Evolutionary conservation across 2,797 vertebrate species (phyloP).

Genomic region (Rhinophrynus dorsalis): DNA sequence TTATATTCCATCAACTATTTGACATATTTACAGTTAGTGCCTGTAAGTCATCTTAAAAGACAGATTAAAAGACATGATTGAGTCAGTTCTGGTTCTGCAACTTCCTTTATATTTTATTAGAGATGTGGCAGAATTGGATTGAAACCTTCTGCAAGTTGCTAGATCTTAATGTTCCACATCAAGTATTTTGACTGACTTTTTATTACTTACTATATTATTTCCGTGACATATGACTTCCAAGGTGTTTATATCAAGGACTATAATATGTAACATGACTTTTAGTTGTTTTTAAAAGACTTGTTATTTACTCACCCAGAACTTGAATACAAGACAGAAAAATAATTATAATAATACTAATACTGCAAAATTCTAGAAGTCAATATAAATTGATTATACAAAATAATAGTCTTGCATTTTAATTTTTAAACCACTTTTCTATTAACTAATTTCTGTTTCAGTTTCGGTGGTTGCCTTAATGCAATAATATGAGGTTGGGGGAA

Average conservation of each 20-base stretch:
- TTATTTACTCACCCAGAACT: no score
- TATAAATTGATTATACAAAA: no score
- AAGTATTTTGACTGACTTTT: constrained; percentile 7
- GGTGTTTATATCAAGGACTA: neutral
- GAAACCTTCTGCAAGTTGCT: neutral
- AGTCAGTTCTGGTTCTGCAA: constrained; percentile 9
- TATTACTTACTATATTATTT: constrained; percentile 15
- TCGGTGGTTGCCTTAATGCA: no score
- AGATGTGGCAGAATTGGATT: constrained; percentile 9
- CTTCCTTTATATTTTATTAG: constrained; percentile 13
- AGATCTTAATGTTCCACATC: neutral
- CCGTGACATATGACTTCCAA: neutral
- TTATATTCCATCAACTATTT: neutral
- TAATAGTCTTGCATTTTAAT: no score
- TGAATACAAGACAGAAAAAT: no score
- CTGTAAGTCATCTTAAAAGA: neutral
- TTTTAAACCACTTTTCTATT: no score
- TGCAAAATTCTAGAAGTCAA: no score
- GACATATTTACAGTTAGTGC: neutral
- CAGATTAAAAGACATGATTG: no score
- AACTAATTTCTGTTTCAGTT: no score
- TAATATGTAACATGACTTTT: neutral
- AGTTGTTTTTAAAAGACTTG: neutral
- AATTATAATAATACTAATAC: no score
- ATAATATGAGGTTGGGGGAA: no score